These are phyloP conservation scores for Eupelmus urozonus DNA, from an alignment of 2,888 invertebrate genomes.

Conservation along the genomic window DNA sequence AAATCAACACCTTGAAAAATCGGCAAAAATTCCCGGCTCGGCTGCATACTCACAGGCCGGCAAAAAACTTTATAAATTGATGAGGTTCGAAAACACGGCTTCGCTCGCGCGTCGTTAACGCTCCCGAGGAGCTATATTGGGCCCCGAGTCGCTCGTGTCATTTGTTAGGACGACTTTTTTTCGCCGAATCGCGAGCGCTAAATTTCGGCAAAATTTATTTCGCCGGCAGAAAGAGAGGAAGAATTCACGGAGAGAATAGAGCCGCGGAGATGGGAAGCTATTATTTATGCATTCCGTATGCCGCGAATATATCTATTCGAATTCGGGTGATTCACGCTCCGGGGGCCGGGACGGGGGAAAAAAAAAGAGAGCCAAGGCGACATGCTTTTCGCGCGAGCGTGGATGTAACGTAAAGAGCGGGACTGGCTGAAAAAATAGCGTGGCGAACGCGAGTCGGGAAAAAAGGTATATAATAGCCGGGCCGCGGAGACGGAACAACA, in stretches of 20 bases:
- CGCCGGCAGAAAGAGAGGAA: background rate
- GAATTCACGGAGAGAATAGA: slow-evolving; percentile 37
- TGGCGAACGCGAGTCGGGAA: slow-evolving; percentile 10
- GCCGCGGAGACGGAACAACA: too few relatives aligned
- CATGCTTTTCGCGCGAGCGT: background rate
- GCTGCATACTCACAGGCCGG: too few relatives aligned
- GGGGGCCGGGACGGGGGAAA: background rate
- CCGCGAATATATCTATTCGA: slow-evolving; percentile 47
- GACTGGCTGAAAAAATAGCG: background rate
- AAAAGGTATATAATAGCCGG: too few relatives aligned
- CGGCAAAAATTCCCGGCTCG: slow-evolving; percentile 15
- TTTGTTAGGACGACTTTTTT: slow-evolving; percentile 53
- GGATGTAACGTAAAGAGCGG: background rate
- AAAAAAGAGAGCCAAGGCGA: background rate
- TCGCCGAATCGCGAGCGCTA: slow-evolving; percentile 20
- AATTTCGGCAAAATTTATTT: slow-evolving; percentile 52
- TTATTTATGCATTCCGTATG: slow-evolving; percentile 59
- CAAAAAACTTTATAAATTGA: slow-evolving; percentile 45
- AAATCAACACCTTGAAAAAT: slow-evolving; percentile 60
- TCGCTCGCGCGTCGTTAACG: slow-evolving; percentile 15
- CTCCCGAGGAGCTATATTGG: background rate
- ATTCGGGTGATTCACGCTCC: slow-evolving; percentile 47
- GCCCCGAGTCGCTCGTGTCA: slow-evolving; percentile 52
- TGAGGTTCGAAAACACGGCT: slow-evolving; percentile 39
- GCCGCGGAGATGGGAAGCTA: slow-evolving; percentile 43